These are phyloP conservation scores for Alouatta palliata DNA, from an alignment of 2,113 vertebrate genomes.

Conservation along the genomic window DNA sequence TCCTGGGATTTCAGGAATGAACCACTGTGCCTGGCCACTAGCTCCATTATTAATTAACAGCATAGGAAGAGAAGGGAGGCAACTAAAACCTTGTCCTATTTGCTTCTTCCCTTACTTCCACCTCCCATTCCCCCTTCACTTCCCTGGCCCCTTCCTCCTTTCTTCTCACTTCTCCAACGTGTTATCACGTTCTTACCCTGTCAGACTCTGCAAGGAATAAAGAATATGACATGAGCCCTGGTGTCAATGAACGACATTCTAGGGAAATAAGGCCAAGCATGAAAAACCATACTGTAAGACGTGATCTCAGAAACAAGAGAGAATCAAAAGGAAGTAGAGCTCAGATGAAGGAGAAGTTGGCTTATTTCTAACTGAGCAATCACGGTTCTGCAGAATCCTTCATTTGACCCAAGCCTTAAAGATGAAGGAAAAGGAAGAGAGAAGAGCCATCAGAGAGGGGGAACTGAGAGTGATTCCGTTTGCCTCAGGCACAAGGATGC, in stretches of 20 bases:
- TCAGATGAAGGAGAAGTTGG: neutral
- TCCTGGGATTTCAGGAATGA: too few relatives aligned
- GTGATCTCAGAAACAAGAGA: neutral
- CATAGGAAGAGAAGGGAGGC: neutral
- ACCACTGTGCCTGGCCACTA: too few relatives aligned
- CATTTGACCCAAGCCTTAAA: neutral
- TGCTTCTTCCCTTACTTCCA: neutral
- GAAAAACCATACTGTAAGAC: neutral
- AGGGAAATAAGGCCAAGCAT: neutral
- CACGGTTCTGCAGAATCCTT: neutral
- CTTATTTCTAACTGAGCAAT: neutral
- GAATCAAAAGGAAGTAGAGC: neutral
- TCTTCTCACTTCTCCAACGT: neutral
- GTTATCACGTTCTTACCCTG: neutral
- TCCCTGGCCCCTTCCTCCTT: rapidly evolving
- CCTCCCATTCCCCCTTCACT: too few relatives aligned
- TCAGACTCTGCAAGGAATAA: neutral
- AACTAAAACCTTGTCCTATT: neutral
- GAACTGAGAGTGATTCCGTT: too few relatives aligned
- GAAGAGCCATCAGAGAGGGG: neutral
- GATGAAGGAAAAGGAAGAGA: neutral
- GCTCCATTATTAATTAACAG: neutral
- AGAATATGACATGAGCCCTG: neutral
- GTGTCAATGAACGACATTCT: neutral
- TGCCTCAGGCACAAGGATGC: rapidly evolving